Percentiles rank a stretch among this genome's conserved stretches.
phyloP scores from a whole-genome alignment of 2,113 vertebrate genomes.

The Labeo catla region DNA sequence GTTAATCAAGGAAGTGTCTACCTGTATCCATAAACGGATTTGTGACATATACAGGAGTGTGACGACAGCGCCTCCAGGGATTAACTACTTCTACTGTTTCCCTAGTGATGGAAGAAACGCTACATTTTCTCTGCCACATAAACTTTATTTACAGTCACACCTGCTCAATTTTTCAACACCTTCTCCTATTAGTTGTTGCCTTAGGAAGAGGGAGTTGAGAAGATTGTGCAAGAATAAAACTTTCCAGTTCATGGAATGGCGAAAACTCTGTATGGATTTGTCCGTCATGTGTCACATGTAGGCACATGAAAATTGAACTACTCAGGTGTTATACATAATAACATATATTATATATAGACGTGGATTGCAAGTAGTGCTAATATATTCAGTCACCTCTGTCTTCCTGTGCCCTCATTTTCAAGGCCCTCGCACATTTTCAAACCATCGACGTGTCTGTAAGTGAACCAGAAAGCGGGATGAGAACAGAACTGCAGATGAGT shows the following conservation, averaged over 20 bases:
- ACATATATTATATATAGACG: slow-evolving; percentile 22
- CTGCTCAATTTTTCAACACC: slow-evolving; percentile 78
- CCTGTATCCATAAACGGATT: slow-evolving; percentile 55
- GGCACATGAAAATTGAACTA: neutral
- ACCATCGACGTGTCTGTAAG: slow-evolving; percentile 11
- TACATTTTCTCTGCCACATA: slow-evolving; percentile 74
- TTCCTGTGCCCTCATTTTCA: neutral
- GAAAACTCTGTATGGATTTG: neutral
- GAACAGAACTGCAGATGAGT: slow-evolving; percentile 36
- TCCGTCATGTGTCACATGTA: neutral
- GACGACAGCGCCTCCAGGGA: slow-evolving; percentile 70
- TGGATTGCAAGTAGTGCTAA: slow-evolving; percentile 7
- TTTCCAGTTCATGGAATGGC: neutral
- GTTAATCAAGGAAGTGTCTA: slow-evolving; percentile 39
- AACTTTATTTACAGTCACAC: slow-evolving; percentile 80
- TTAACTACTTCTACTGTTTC: slow-evolving; percentile 74
- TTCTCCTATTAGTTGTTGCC: slow-evolving; percentile 68
- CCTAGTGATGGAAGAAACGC: slow-evolving; percentile 73
- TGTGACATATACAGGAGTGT: slow-evolving; percentile 58
- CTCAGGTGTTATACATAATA: slow-evolving; percentile 16
- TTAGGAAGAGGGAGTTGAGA: slow-evolving; percentile 54
- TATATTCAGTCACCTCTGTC: slow-evolving; percentile 21
- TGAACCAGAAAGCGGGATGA: slow-evolving; percentile 17
- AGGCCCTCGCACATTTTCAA: neutral
- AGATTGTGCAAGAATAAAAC: slow-evolving; percentile 18